phyloP scores from a whole-genome alignment of 92 coral and sea anemone species.

The Virgularia gustaviana region DNA sequence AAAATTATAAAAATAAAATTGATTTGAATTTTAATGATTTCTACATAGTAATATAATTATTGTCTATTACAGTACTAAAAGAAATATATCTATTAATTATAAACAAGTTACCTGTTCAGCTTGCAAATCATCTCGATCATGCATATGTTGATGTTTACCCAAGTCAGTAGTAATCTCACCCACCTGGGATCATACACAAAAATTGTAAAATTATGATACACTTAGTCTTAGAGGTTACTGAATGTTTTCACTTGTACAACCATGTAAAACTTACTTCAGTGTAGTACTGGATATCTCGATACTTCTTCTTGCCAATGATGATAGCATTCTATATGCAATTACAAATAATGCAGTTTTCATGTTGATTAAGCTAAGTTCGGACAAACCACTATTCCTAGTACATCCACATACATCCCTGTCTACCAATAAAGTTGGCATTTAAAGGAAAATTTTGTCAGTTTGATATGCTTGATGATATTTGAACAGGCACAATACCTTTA shows the following conservation, averaged over 20 bases:
- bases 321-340: conserved; percentile 70
- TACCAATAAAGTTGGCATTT: too few relatives aligned
- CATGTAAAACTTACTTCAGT: conserved; percentile 73
- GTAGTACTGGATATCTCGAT: conserved; percentile 94
- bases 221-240: not conserved
- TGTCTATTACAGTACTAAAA: not conserved
- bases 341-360: not conserved
- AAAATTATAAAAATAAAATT: not conserved
- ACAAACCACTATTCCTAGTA: too few relatives aligned
- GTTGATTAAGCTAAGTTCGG: not conserved
- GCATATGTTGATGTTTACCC: conserved; percentile 99
- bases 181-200: conserved; percentile 53
- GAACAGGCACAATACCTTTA: too few relatives aligned
- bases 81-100: not conserved
- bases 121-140: conserved; percentile 94
- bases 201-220: not conserved
- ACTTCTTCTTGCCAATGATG: conserved; percentile 96
- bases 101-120: conserved; percentile 99
- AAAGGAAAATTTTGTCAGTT: too few relatives aligned
- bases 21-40: not conserved
- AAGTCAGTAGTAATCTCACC: conserved; percentile 99
- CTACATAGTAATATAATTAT: not conserved
- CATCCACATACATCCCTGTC: too few relatives aligned
- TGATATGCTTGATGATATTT: too few relatives aligned
- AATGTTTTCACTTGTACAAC: not conserved